Conservation (phyloP, 2,888 invertebrate species). For the Lasioglossum figueresi region DNA sequence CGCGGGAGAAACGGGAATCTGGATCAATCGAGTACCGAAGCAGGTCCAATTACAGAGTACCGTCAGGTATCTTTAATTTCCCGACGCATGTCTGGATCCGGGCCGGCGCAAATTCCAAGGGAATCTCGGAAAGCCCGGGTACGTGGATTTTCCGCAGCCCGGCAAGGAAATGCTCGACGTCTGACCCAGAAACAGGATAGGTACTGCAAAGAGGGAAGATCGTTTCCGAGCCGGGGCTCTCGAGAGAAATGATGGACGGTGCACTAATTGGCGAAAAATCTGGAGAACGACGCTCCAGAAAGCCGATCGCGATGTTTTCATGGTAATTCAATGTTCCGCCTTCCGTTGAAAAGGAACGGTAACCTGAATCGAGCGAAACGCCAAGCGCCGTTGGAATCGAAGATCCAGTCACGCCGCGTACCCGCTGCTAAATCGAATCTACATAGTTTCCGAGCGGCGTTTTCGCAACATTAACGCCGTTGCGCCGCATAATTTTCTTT, state of each 20-base stretch:
- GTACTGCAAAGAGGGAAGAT: not conserved
- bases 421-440: constrained; percentile 75
- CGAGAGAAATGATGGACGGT: constrained; percentile 2
- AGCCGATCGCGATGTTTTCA: constrained; percentile 1
- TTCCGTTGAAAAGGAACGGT: constrained; percentile 1
- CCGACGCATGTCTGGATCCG: not conserved
- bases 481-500: constrained; percentile 80
- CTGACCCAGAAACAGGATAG: constrained; percentile 31
- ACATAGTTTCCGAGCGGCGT: constrained; percentile 74
- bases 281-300: not conserved
- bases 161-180: not conserved
- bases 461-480: constrained; percentile 80
- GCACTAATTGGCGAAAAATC: constrained; percentile 25
- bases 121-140: not conserved
- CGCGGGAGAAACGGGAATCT: not conserved
- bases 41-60: constrained; percentile 13
- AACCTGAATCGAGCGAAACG: constrained; percentile 15
- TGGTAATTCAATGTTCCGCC: constrained; percentile 1
- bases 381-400: constrained; percentile 14
- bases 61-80: constrained; percentile 31
- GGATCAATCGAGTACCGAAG: constrained; percentile 19
- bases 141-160: not conserved
- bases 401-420: constrained; percentile 17
- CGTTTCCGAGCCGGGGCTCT: constrained; percentile 2
- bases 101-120: not conserved